phyloP scores from a whole-genome alignment of 1,140 invertebrate genomes.

The Oryctes rhinoceros region DNA sequence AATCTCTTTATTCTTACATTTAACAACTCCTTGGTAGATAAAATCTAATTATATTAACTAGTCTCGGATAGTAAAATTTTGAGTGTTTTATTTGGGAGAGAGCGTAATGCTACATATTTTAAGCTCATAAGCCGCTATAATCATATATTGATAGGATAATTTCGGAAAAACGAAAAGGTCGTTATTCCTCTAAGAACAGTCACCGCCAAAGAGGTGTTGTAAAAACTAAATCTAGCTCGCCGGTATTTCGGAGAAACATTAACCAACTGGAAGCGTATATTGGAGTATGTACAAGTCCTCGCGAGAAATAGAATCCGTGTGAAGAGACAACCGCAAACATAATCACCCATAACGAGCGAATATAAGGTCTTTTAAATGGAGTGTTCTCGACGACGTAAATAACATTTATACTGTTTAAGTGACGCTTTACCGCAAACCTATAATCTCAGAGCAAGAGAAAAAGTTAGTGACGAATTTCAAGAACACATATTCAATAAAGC shows the following conservation, averaged over 20 bases:
- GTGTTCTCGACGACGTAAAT: background rate
- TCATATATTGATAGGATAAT: background rate
- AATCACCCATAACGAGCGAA: slow-evolving; percentile 22
- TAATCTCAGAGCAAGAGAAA: background rate
- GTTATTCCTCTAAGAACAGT: background rate
- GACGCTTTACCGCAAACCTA: background rate
- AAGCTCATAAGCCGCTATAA: background rate
- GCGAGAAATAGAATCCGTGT: background rate
- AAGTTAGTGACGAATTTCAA: too few relatives aligned
- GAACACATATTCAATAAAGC: too few relatives aligned
- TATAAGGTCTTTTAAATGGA: background rate
- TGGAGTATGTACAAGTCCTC: background rate
- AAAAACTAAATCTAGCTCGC: background rate
- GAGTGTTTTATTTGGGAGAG: too few relatives aligned
- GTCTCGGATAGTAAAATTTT: too few relatives aligned
- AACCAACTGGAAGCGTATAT: background rate
- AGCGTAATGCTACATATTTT: too few relatives aligned
- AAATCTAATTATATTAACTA: too few relatives aligned
- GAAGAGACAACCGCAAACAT: slow-evolving; percentile 29
- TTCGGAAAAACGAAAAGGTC: background rate
- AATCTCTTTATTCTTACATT: too few relatives aligned
- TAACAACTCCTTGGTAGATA: too few relatives aligned
- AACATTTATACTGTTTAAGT: slow-evolving; percentile 1
- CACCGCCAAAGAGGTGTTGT: background rate
- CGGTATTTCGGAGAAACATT: background rate